Evolutionary conservation across 1,140 invertebrate genomes (phyloP).

Genomic region (Conus ventricosus): DNA sequence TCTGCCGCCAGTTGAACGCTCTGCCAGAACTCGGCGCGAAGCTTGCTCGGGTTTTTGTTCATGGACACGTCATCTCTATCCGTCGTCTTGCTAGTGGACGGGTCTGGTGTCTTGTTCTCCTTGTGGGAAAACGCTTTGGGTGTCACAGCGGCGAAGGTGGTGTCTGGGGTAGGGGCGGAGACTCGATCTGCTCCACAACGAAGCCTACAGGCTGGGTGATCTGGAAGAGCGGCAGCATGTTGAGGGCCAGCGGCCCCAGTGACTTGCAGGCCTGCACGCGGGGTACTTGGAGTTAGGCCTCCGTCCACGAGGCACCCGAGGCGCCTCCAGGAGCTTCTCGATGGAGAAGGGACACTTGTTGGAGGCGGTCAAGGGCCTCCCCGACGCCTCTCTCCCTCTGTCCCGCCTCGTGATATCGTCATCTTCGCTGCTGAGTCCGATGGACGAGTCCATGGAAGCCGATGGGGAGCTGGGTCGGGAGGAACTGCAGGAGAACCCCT

Average conservation of each 20-base stretch:
- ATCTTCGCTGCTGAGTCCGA: constrained; percentile 20
- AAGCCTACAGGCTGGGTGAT: constrained; percentile 75
- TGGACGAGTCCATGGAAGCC: constrained; percentile 25
- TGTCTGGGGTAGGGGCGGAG: background rate
- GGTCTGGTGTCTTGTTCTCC: background rate
- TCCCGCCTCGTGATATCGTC: constrained; percentile 27
- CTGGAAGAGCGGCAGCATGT: constrained; percentile 74
- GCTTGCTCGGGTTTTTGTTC: background rate
- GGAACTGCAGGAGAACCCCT: background rate
- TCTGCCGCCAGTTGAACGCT: constrained; percentile 1
- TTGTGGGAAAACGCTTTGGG: background rate
- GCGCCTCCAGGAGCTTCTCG: constrained; percentile 69
- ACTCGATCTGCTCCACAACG: constrained; percentile 59
- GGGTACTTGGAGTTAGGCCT: constrained; percentile 76
- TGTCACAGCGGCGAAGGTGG: background rate
- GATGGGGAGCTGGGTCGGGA: constrained; percentile 17
- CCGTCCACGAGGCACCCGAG: constrained; percentile 73
- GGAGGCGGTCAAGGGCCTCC: constrained; percentile 37
- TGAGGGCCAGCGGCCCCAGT: constrained; percentile 65
- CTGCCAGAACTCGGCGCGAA: constrained; percentile 16
- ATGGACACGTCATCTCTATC: background rate
- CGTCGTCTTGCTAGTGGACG: background rate
- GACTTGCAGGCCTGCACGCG: constrained; percentile 75
- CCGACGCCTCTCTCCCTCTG: constrained; percentile 56
- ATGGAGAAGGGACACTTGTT: constrained; percentile 66